These are phyloP conservation scores for Scopus umbretta DNA, from an alignment of 2,113 vertebrate genomes.

Conservation along the genomic window DNA sequence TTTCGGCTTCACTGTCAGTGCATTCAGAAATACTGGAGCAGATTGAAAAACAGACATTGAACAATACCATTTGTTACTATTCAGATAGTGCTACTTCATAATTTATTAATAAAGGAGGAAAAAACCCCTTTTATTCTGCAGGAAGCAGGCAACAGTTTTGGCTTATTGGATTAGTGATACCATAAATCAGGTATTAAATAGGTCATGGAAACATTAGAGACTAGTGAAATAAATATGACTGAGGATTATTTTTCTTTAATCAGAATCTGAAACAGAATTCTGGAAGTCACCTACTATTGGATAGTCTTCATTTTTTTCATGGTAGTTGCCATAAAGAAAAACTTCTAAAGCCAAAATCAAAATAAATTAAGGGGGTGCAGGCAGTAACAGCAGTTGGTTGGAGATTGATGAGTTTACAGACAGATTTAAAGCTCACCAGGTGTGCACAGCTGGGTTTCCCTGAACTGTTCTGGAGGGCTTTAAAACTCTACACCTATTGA, in stretches of 20 bases:
- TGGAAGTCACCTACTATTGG: neutral
- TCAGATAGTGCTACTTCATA: neutral
- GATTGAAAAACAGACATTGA: neutral
- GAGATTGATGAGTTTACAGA: conserved; percentile 42
- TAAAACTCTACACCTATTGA: conserved; percentile 33
- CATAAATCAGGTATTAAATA: neutral
- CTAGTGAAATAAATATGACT: neutral
- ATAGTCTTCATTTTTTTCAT: neutral
- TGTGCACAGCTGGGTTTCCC: conserved; percentile 41
- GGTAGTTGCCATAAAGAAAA: neutral
- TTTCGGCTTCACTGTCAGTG: conserved; percentile 91
- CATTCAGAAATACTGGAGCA: conserved; percentile 86
- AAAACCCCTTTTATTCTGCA: neutral
- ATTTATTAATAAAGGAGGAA: neutral
- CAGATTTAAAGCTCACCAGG: conserved; percentile 52
- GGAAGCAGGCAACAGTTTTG: neutral
- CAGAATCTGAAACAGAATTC: neutral
- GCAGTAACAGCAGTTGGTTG: neutral
- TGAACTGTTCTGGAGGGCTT: conserved; percentile 4
- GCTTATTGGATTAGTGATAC: neutral
- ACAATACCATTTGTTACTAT: neutral
- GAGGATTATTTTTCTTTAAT: neutral
- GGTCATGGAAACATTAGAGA: neutral
- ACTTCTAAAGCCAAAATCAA: neutral
- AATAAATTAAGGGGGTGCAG: neutral